These are phyloP conservation scores for Brachionus manjavacas DNA, from an alignment of 1,140 invertebrate genomes.

Conservation along the genomic window DNA sequence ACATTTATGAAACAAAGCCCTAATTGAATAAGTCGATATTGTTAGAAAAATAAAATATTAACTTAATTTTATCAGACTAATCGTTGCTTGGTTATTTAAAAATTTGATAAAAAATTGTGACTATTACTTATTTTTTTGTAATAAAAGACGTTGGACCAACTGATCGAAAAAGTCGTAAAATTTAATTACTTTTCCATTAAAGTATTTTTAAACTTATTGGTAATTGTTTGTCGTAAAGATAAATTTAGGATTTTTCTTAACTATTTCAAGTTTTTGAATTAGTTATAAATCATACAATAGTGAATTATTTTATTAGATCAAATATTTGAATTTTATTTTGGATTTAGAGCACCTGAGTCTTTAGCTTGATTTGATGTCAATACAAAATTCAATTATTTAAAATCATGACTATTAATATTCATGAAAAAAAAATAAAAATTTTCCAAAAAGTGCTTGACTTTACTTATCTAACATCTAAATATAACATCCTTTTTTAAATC, in stretches of 20 bases:
- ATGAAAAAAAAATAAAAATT: neutral
- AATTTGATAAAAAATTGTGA: neutral
- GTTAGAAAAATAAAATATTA: neutral
- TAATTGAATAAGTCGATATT: neutral
- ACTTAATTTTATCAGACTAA: neutral
- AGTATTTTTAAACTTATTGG: neutral
- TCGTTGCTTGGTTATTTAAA: conserved; percentile 24
- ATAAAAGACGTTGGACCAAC: neutral
- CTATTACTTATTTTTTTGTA: neutral
- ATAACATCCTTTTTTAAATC: neutral
- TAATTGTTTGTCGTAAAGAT: neutral
- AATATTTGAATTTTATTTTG: neutral
- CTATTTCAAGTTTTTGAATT: neutral
- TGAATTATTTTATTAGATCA: neutral
- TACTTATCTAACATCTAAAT: neutral
- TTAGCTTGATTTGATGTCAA: neutral
- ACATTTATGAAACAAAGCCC: neutral
- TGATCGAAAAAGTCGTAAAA: neutral
- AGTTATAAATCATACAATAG: neutral
- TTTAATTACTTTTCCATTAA: neutral
- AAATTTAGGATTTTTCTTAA: neutral
- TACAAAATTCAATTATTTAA: neutral
- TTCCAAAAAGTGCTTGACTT: neutral
- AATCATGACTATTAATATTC: neutral
- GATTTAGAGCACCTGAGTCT: neutral